Conservation (phyloP, 2,797 vertebrate species). For the Peromyscus attwateri region DNA sequence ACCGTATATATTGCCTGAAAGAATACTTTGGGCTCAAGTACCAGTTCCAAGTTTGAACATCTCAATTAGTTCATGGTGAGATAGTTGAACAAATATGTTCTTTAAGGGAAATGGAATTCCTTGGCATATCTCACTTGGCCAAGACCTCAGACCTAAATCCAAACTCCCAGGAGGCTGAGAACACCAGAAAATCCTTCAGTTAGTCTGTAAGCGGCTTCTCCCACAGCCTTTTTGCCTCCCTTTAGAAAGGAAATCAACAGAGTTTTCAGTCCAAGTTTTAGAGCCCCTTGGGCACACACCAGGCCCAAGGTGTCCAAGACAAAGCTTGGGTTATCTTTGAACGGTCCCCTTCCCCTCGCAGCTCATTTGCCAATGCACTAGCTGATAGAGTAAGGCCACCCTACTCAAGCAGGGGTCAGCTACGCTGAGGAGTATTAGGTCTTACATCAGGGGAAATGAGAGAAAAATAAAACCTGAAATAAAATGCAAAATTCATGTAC, state of each 20-base stretch:
- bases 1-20: conserved; percentile 18
- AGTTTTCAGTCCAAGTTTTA: conserved; percentile 7
- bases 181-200: conserved; percentile 43
- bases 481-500: conserved; percentile 52
- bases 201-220: not conserved
- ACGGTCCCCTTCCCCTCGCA: not conserved
- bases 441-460: not conserved
- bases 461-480: conserved; percentile 22
- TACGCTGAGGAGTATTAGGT: not conserved
- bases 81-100: not conserved
- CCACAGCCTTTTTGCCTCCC: not conserved
- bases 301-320: not conserved
- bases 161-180: conserved; percentile 40
- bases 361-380: not conserved
- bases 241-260: conserved; percentile 38
- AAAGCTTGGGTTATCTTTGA: not conserved
- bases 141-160: conserved; percentile 3
- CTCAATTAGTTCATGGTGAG: not conserved
- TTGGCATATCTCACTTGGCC: not conserved
- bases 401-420: not conserved
- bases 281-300: not conserved
- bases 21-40: conserved; percentile 45
- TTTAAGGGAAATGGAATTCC: not conserved
- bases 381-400: not conserved
- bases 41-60: conserved; percentile 36